Evolutionary conservation across 2,113 vertebrate genomes (phyloP), one percentile per base, ranked within the genome.

Genomic region (Pithys albifrons): DNA sequence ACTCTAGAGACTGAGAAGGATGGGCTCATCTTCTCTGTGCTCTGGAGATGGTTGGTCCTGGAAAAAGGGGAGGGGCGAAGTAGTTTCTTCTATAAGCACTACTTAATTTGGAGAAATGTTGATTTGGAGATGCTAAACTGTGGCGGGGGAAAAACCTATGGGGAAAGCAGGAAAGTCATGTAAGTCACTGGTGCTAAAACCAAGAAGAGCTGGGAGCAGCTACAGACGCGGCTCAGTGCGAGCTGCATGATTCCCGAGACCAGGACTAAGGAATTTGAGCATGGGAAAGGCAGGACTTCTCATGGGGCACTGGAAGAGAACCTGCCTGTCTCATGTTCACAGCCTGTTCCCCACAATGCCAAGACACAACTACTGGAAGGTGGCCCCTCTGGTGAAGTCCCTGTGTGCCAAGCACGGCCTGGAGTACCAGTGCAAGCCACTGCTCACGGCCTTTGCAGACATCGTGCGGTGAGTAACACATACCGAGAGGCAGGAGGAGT

Each of bases 271-370:
- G 24, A 33, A 37, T 14, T 23, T 5, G n/a, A 43, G 24, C 11
- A 12, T 7, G 5, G 27, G 14, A 72, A 80, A 51, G 16, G 29
- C 3, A 12, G 4, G 33, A 17, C 41, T 89, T 67, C 33, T 20
- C 7, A 9, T 0, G 19, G 52, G 28, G 23, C 28, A 35, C 67
- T 45, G 54, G 14, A 45, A 85, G 7, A 85, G 5, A 72, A 29
- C 20, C 20, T 79, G n/a, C n/a, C 33, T 45, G 55, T 54, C 6
- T 90, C 70, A 29, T 93, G 29, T 94, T 49, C 64, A 3, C 95
- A 98, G 98, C 89, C 94, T 98, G 0, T 98, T 98, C 89, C 98
- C 98, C 7, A 71, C 83, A 0, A 98, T 98, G 98, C 98, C 98
- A 5, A 93, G 98, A 14, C 98, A 98, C 95, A 98, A 98, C 62